Conservation (phyloP, 2,888 invertebrate species). For the Linnaemya tessellans region DNA sequence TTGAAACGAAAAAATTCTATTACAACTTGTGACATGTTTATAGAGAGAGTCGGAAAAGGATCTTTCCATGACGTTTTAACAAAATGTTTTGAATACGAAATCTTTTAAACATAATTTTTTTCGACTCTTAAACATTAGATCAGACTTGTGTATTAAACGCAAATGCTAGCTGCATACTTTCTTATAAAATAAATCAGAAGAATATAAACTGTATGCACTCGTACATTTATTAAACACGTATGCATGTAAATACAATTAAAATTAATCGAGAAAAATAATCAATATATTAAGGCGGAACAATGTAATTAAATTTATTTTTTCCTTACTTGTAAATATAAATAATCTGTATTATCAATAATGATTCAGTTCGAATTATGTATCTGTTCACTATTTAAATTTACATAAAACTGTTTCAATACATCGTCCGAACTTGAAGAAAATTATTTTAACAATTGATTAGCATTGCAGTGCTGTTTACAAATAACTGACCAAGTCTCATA, state of each 20-base stretch:
- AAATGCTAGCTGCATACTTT: background rate
- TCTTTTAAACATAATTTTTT: too few relatives aligned
- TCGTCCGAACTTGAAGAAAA: background rate
- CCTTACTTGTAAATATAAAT: constrained; percentile 19
- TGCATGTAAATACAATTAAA: constrained; percentile 21
- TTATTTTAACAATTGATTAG: background rate
- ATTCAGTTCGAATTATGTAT: constrained; percentile 12
- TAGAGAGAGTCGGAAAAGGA: too few relatives aligned
- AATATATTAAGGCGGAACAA: constrained; percentile 15
- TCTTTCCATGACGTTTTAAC: too few relatives aligned
- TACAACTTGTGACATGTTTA: too few relatives aligned
- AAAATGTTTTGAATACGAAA: too few relatives aligned
- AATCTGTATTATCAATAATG: constrained; percentile 25
- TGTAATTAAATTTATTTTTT: constrained; percentile 32
- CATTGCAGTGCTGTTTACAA: background rate
- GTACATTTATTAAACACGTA: background rate
- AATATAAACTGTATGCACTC: background rate
- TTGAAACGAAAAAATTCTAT: too few relatives aligned
- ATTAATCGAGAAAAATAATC: constrained; percentile 50
- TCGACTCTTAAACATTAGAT: too few relatives aligned
- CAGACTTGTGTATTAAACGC: too few relatives aligned
- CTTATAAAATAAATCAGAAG: background rate
- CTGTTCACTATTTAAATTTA: constrained; percentile 4
- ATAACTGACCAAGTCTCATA: too few relatives aligned
- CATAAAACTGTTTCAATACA: constrained; percentile 10